phyloP scores from a whole-genome alignment of 2,888 invertebrate genomes.

The Caenorhabditis sp. region DNA sequence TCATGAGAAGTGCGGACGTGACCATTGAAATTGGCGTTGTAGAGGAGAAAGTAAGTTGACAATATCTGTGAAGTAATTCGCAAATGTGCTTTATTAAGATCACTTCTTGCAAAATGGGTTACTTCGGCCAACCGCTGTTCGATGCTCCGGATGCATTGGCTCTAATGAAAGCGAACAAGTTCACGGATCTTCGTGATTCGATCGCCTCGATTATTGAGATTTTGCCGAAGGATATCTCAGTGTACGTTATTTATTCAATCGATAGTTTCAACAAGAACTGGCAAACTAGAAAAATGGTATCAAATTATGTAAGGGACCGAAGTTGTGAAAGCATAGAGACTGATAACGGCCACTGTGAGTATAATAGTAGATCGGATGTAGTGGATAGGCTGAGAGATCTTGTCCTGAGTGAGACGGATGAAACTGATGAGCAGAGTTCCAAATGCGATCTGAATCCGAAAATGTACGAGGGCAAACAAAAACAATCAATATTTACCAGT shows the following conservation, averaged over 20 bases:
- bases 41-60: slow-evolving; percentile 26
- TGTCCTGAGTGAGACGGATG: slow-evolving; percentile 39
- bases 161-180: slow-evolving; percentile 38
- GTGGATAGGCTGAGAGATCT: slow-evolving; percentile 31
- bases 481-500: slow-evolving; percentile 13
- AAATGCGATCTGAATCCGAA: slow-evolving; percentile 18
- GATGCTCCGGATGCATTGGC: slow-evolving; percentile 39
- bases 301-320: slow-evolving; percentile 5
- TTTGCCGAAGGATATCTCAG: slow-evolving; percentile 35
- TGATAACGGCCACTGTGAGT: slow-evolving; percentile 1
- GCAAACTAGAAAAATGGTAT: not conserved
- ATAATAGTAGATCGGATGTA: slow-evolving; percentile 32
- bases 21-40: slow-evolving; percentile 35
- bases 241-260: no score
- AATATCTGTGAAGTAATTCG: not conserved
- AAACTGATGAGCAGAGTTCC: slow-evolving; percentile 40
- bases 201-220: slow-evolving; percentile 30
- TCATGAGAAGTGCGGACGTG: slow-evolving; percentile 31
- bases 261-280: no score
- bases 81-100: slow-evolving; percentile 39
- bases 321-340: slow-evolving; percentile 19
- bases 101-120: slow-evolving; percentile 52
- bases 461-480: not conserved
- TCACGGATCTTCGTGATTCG: slow-evolving; percentile 31
- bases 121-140: slow-evolving; percentile 51